These are phyloP conservation scores for Petrolisthes manimaculis DNA, from an alignment of 2,888 invertebrate species.

Conservation along the genomic window DNA sequence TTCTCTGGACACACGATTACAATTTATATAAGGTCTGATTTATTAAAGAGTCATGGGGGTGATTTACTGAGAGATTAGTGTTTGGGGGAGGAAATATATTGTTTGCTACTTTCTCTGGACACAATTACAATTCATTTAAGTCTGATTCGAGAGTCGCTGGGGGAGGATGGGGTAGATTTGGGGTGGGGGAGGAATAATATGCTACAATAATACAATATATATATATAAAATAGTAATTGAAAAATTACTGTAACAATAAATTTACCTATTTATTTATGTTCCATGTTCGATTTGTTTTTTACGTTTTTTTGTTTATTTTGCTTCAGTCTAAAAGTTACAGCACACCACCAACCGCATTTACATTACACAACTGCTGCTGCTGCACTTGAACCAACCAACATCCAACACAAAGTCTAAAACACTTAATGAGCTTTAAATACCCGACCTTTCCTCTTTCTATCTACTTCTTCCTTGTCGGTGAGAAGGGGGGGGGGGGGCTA, in stretches of 20 bases:
- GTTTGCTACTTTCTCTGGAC: slow-evolving; percentile 8
- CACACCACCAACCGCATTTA: not conserved
- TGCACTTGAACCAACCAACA: no score
- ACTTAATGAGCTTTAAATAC: no score
- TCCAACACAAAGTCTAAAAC: no score
- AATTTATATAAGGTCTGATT: not conserved
- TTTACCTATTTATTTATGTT: slow-evolving; percentile 39
- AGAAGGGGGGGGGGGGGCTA: no score
- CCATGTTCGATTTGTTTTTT: slow-evolving; percentile 41
- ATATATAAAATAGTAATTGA: not conserved
- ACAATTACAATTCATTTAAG: slow-evolving; percentile 13
- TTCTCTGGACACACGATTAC: not conserved
- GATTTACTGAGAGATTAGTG: no score
- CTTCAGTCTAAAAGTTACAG: not conserved
- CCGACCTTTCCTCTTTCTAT: no score
- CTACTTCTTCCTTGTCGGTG: no score
- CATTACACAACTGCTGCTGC: no score
- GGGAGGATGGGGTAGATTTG: no score
- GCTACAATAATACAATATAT: not conserved
- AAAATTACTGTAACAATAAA: slow-evolving; percentile 4
- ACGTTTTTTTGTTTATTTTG: not conserved
- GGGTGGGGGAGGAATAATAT: not conserved
- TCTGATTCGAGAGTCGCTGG: not conserved
- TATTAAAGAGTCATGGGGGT: no score
- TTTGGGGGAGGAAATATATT: no score